Percentiles rank a stretch among this genome's conserved stretches.
Evolutionary conservation across 2,797 vertebrate species (phyloP).

Genomic region (Phyllotis vaccarum): DNA sequence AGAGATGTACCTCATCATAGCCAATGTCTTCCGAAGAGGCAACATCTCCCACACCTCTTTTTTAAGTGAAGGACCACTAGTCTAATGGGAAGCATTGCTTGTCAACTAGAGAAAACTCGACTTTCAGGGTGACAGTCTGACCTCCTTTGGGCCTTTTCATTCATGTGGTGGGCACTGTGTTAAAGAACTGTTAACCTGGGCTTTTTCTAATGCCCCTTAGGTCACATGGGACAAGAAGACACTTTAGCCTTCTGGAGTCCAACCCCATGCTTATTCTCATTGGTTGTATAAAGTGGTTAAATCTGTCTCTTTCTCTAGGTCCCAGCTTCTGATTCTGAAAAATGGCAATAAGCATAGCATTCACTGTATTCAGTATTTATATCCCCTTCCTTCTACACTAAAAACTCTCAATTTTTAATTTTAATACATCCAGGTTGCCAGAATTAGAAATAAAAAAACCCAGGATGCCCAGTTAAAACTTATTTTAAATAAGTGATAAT

Average conservation of each 20-base stretch:
- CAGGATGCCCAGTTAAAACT: background rate
- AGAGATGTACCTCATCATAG: background rate
- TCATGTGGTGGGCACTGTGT: background rate
- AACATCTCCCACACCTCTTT: background rate
- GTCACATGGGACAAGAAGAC: background rate
- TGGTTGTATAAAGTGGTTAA: background rate
- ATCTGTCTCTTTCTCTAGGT: background rate
- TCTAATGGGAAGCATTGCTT: background rate
- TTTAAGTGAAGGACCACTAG: background rate
- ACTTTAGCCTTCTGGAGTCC: background rate
- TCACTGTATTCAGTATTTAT: background rate
- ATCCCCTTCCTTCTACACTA: background rate
- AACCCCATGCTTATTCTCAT: background rate
- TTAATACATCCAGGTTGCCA: background rate
- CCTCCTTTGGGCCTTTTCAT: background rate
- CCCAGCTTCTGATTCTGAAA: background rate
- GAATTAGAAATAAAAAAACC: slow-evolving; percentile 29
- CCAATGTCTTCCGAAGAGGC: background rate
- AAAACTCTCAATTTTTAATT: background rate
- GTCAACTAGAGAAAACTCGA: background rate
- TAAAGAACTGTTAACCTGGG: background rate
- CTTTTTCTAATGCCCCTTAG: background rate
- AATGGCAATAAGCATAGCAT: background rate
- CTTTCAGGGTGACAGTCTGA: background rate
- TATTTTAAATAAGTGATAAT: background rate